Evolutionary conservation across 2,888 invertebrate genomes (phyloP).

Genomic region (Agonopterix arenella): DNA sequence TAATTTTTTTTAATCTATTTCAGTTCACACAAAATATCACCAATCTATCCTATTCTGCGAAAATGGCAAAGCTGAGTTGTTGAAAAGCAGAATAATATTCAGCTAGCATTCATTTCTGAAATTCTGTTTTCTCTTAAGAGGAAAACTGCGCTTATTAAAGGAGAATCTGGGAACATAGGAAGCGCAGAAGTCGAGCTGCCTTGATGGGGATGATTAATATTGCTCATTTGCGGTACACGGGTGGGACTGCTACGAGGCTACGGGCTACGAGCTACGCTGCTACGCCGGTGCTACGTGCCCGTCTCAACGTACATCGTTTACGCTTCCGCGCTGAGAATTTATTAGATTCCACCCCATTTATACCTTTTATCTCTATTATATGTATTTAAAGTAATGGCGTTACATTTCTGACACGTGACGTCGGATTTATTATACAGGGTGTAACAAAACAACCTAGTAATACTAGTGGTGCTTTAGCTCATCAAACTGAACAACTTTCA

Average conservation of each 20-base stretch:
- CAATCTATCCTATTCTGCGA: no score
- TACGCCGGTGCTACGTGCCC: slow-evolving; percentile 60
- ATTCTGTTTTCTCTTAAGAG: slow-evolving; percentile 18
- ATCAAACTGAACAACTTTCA: no score
- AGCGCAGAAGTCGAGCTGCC: slow-evolving; percentile 65
- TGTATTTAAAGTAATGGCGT: slow-evolving; percentile 52
- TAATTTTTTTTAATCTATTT: no score
- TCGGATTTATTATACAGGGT: no score
- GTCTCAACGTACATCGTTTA: slow-evolving; percentile 68
- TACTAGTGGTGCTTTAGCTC: no score
- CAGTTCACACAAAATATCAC: no score
- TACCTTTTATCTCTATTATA: slow-evolving; percentile 65
- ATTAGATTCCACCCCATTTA: slow-evolving; percentile 69
- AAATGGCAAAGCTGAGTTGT: no score
- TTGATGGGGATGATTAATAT: slow-evolving; percentile 73
- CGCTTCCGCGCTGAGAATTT: slow-evolving; percentile 69
- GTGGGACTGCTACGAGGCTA: slow-evolving; percentile 3
- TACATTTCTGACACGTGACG: slow-evolving; percentile 26
- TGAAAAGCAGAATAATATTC: no score
- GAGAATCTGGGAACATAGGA: slow-evolving; percentile 59
- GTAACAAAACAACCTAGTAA: no score
- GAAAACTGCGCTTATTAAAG: slow-evolving; percentile 41
- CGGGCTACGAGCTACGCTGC: slow-evolving; percentile 32
- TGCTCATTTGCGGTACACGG: slow-evolving; percentile 69
- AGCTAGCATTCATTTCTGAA: no score